Evolutionary conservation across 2,888 invertebrate genomes (phyloP).

Genomic region (Dicyrtoma fusca): DNA sequence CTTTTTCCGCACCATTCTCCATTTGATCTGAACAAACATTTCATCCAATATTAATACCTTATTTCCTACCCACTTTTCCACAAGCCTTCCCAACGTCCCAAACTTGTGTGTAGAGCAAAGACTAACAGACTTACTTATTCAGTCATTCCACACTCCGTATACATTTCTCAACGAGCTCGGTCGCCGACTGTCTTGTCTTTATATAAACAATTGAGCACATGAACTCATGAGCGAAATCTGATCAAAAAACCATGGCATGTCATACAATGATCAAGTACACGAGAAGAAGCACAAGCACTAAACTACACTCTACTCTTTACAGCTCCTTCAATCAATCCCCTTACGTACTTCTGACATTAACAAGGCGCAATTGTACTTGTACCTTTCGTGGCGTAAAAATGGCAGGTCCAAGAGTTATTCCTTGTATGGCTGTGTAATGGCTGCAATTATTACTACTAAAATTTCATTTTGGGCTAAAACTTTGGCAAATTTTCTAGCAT

Average conservation of each 20-base stretch:
- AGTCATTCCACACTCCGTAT: constrained; percentile 12
- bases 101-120: neutral
- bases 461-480: no score
- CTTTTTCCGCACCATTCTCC: constrained; percentile 48
- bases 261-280: neutral
- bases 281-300: neutral
- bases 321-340: no score
- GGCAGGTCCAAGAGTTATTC: no score
- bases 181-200: constrained; percentile 1
- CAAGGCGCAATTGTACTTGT: no score
- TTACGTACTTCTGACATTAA: no score
- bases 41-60: constrained; percentile 54
- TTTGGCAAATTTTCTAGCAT: no score
- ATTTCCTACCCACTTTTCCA: constrained; percentile 40
- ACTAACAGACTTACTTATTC: constrained; percentile 7
- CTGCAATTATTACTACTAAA: no score
- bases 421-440: no score
- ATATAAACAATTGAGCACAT: neutral
- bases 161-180: constrained; percentile 5
- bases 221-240: constrained; percentile 6
- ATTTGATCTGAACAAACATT: constrained; percentile 54
- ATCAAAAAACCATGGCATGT: constrained; percentile 3
- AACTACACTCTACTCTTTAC: no score
- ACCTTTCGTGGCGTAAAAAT: no score
- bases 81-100: constrained; percentile 16